Conservation (phyloP, 2,797 vertebrate species). For the Sandelia bainsii region DNA sequence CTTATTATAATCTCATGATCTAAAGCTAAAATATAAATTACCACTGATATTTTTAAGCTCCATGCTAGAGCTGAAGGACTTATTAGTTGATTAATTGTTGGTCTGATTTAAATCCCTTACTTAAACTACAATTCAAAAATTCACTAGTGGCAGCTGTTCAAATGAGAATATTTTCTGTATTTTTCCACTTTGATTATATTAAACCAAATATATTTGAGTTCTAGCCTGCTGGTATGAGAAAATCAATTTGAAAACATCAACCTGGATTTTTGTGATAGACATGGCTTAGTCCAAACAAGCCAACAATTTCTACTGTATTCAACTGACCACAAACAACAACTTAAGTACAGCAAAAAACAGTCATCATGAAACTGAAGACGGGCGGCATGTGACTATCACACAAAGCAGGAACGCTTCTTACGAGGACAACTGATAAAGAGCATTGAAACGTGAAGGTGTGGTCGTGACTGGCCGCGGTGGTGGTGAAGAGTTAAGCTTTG, state of each 20-base stretch:
- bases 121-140: neutral
- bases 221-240: neutral
- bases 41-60: neutral
- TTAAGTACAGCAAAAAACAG: constrained; percentile 23
- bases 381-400: constrained; percentile 53
- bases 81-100: neutral
- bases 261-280: too few species aligned
- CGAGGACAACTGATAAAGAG: constrained; percentile 34
- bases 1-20: neutral
- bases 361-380: constrained; percentile 34
- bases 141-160: neutral
- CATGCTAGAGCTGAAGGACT: neutral
- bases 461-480: neutral
- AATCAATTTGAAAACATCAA: neutral
- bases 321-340: constrained; percentile 2
- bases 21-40: neutral
- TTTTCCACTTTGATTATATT: neutral
- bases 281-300: neutral
- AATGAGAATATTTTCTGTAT: neutral
- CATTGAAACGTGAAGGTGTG: constrained; percentile 40
- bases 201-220: neutral
- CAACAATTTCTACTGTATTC: neutral
- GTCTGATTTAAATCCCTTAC: neutral
- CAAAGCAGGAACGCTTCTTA: constrained; percentile 29
- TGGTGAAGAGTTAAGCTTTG: neutral